Percentiles rank a stretch among this genome's conserved stretches.
phyloP scores from a whole-genome alignment of 2,113 vertebrate genomes.

The Progne subis region DNA sequence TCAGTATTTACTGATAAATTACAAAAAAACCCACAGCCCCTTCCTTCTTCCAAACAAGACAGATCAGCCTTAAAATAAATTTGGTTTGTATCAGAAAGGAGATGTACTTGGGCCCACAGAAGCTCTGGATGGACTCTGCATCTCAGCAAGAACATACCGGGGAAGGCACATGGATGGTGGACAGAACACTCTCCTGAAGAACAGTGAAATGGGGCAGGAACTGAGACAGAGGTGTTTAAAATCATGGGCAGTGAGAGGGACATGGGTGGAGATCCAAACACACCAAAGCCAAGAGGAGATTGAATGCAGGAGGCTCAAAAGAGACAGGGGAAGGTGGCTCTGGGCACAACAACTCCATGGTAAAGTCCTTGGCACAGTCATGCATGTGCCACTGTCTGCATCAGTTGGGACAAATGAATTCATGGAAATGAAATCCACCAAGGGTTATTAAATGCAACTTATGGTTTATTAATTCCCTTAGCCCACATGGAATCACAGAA shows the following conservation, averaged over 20 bases:
- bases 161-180: not conserved
- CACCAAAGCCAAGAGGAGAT: not conserved
- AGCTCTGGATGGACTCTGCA: not conserved
- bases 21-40: not conserved
- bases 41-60: not conserved
- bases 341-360: not conserved
- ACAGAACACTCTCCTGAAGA: not conserved
- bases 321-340: not conserved
- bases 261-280: not conserved
- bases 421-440: not conserved
- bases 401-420: not conserved
- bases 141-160: not conserved
- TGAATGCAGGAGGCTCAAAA: not conserved
- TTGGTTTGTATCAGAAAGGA: not conserved
- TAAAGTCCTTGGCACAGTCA: not conserved
- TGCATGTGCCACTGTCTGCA: not conserved
- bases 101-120: not conserved
- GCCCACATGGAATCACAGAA: not conserved
- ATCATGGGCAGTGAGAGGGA: not conserved
- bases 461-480: not conserved
- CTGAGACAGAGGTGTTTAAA: not conserved
- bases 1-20: not conserved
- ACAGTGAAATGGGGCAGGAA: not conserved
- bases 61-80: not conserved
- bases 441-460: not conserved